Percentiles rank a stretch among this genome's conserved stretches.
Evolutionary conservation across 2,113 vertebrate species (phyloP).

Genomic region (Todiramphus chloris): DNA sequence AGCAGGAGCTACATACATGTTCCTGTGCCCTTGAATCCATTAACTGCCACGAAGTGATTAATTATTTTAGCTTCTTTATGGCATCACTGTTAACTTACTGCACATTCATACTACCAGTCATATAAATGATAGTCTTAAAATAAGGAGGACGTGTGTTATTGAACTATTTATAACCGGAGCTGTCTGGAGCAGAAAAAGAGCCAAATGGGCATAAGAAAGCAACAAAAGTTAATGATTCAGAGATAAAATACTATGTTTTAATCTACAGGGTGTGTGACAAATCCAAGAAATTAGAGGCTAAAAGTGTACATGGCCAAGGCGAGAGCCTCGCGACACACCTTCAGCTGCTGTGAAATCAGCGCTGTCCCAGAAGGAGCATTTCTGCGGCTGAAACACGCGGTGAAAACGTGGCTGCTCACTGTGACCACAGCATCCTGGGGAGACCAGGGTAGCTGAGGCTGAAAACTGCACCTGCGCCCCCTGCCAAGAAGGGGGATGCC

Average conservation of each 20-base stretch:
- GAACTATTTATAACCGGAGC: constrained; percentile 74
- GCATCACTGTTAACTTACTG: constrained; percentile 71
- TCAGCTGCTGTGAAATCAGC: background rate
- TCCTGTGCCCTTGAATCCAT: no score
- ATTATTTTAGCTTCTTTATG: constrained; percentile 76
- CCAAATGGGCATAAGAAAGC: constrained; percentile 37
- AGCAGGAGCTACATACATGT: background rate
- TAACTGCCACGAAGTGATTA: background rate
- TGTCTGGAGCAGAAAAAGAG: constrained; percentile 64
- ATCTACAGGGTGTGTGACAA: constrained; percentile 48
- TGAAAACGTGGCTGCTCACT: fast-evolving
- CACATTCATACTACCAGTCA: constrained; percentile 69
- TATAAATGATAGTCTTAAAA: constrained; percentile 69
- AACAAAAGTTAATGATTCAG: constrained; percentile 71
- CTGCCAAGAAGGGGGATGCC: background rate
- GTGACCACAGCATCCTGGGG: background rate
- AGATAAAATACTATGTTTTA: constrained; percentile 67
- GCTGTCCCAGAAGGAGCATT: fast-evolving
- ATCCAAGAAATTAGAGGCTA: constrained; percentile 19
- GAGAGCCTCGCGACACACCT: background rate
- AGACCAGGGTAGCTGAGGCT: no score
- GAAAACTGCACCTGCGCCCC: fast-evolving
- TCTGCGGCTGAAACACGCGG: background rate
- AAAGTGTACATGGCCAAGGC: background rate
- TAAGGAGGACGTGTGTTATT: constrained; percentile 72